Evolutionary conservation across 1,140 invertebrate genomes (phyloP), one percentile per base, ranked within the genome.

Genomic region (Danaus plexippus): DNA sequence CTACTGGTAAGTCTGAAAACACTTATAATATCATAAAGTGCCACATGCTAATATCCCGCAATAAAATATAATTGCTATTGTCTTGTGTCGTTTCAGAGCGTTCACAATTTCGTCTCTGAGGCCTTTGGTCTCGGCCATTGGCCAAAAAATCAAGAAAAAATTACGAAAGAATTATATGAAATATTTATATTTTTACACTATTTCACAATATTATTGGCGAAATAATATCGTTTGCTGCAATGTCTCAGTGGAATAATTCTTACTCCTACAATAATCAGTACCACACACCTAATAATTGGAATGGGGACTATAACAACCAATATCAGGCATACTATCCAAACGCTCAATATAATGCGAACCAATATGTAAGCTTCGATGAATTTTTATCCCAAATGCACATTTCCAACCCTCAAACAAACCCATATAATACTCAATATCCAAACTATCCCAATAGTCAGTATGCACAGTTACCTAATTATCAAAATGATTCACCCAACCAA

Each of bases 231-330:
- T 47, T 44, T 53, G 47, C 52, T 53, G 67, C 47, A 46, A 86
- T 86, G 83, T 81, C 80, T 61, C 77, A 85, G 65, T 86, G 83
- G 83, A 86, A 84, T 57, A 83, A 79, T 50, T 70, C 79, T 22
- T 84, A 81, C 64, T 61, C 59, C 60, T 82, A 80, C 55, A 77
- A 80, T 56, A 75, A 73, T 59, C 79, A 82, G 50, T 80, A 81
- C 47, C 80, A 81, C 63, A 58, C 64, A 49, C 59, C 70, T 43
- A 74, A 68, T 57, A 62, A 52, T 15, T 86, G 80, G 80, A 80
- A 83, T 54, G 67, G 70, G 52, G 79, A 80, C 55, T 59, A 71
- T 43, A 81, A 75, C 62, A 61, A 68, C 52, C 77, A 81, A 61
- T 81, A 78, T 57, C 78, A 80, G 69, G 50, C 59, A 11, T 83